Conservation (phyloP, 2,888 invertebrate species). For the Cistogaster globosa region DNA sequence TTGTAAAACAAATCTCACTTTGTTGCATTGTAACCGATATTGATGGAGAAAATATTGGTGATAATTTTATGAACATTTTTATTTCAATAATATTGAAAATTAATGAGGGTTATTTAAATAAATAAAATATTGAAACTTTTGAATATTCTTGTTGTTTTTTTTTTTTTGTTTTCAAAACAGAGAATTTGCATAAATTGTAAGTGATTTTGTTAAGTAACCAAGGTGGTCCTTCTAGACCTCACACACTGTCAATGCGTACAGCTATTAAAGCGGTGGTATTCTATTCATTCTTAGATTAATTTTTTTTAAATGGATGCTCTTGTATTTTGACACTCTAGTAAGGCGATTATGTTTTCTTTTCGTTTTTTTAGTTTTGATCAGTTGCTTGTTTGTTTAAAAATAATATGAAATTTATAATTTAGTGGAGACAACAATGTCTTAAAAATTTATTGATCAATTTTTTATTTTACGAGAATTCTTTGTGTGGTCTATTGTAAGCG, state of each 20-base stretch:
- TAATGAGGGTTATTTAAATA: constrained; percentile 33
- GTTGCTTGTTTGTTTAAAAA: constrained; percentile 20
- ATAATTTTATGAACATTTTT: constrained; percentile 18
- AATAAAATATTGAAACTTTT: constrained; percentile 50
- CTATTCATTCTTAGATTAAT: constrained; percentile 40
- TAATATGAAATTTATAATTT: constrained; percentile 44
- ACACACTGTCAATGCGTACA: background rate
- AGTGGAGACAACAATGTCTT: constrained; percentile 28
- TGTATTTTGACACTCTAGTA: constrained; percentile 54
- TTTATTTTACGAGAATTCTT: constrained; percentile 56
- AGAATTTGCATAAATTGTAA: constrained; percentile 59
- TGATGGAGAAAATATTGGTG: constrained; percentile 26
- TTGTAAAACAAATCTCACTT: constrained; percentile 19
- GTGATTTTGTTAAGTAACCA: background rate
- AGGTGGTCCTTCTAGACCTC: constrained; percentile 57
- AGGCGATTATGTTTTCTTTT: constrained; percentile 37
- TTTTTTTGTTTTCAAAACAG: background rate
- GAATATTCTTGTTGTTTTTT: constrained; percentile 29
- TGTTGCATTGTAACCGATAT: constrained; percentile 51
- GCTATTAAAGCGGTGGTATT: constrained; percentile 15
- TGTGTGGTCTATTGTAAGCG: constrained; percentile 55
- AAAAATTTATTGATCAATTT: constrained; percentile 40
- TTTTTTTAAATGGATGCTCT: constrained; percentile 36
- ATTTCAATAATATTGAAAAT: constrained; percentile 20
- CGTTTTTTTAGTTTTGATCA: constrained; percentile 5